Percentiles rank a stretch among this genome's conserved stretches.
These are phyloP conservation scores for Egretta garzetta DNA, from an alignment of 2,113 vertebrate species.

Conservation along the genomic window DNA sequence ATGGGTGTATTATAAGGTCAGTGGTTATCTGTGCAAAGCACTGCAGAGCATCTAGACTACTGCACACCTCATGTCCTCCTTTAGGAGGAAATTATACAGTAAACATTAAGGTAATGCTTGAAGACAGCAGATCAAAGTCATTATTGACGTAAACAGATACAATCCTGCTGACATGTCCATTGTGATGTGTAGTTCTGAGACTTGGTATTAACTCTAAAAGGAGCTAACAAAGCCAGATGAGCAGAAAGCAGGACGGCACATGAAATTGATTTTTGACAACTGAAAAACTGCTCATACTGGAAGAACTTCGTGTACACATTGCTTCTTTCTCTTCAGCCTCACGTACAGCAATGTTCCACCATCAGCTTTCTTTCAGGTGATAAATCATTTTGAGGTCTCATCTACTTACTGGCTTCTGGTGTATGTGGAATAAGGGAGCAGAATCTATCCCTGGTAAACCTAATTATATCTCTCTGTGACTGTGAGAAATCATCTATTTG, in stretches of 20 bases:
- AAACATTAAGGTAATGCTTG: background rate
- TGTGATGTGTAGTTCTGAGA: background rate
- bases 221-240: background rate
- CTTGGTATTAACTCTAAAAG: background rate
- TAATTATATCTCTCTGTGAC: slow-evolving; percentile 16
- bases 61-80: background rate
- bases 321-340: slow-evolving; percentile 15
- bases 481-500: slow-evolving; percentile 49
- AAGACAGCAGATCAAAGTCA: background rate
- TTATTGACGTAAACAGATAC: background rate
- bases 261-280: slow-evolving; percentile 47
- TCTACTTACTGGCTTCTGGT: slow-evolving; percentile 32
- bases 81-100: background rate
- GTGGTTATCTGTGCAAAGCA: background rate
- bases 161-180: background rate
- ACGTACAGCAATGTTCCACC: background rate
- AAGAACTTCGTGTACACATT: background rate
- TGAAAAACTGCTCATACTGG: slow-evolving; percentile 16
- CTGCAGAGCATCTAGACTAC: background rate
- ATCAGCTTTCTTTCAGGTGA: slow-evolving; percentile 28
- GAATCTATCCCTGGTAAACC: slow-evolving; percentile 46
- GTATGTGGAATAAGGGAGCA: slow-evolving; percentile 20
- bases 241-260: background rate
- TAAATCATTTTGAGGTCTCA: slow-evolving; percentile 58
- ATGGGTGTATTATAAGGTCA: background rate